Conservation (phyloP, 92 coral and sea anemone species). For the Paramuricea clavata region DNA sequence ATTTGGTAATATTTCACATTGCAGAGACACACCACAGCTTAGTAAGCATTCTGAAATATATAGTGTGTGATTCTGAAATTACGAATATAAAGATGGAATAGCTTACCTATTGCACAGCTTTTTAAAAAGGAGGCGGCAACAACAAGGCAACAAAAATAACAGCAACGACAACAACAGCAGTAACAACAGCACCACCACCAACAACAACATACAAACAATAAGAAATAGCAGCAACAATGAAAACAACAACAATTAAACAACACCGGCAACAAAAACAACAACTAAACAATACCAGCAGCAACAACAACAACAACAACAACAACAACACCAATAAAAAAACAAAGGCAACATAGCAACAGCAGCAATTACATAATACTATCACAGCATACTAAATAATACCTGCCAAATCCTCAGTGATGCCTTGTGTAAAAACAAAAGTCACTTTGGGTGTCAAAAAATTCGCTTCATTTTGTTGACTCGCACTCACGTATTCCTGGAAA, state of each 20-base stretch:
- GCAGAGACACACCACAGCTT: constrained; percentile 60
- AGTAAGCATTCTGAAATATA: constrained; percentile 57
- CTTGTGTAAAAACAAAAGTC: constrained; percentile 80
- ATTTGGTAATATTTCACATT: constrained; percentile 67
- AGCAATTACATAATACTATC: neutral
- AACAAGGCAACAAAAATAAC: neutral
- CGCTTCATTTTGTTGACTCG: constrained; percentile 74
- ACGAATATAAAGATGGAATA: no score
- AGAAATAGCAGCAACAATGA: neutral
- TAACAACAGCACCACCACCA: neutral
- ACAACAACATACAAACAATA: neutral
- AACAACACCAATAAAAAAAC: no score
- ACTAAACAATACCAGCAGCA: neutral
- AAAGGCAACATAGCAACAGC: no score
- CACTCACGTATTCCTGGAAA: constrained; percentile 75
- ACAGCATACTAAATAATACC: no score
- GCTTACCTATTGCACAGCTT: no score
- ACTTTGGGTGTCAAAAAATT: constrained; percentile 80
- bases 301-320: no score
- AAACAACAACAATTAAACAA: no score
- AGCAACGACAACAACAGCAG: neutral
- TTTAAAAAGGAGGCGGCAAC: no score
- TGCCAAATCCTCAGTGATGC: constrained; percentile 92
- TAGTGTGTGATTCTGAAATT: neutral
- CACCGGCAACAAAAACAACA: neutral